Conservation (phyloP, 2,113 vertebrate species). For the Lepus europaeus region DNA sequence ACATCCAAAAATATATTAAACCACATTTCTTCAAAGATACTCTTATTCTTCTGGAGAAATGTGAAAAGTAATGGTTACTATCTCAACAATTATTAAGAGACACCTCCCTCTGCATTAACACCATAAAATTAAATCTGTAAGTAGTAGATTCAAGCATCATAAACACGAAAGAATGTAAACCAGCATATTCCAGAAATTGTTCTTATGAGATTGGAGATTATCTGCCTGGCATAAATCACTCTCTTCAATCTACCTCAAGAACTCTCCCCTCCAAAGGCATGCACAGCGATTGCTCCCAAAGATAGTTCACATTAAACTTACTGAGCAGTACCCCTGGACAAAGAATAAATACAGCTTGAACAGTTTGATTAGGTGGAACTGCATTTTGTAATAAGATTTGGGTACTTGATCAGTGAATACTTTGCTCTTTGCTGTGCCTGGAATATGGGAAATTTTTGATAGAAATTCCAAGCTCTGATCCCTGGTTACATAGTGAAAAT, state of each 20-base stretch:
- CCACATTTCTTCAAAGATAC: slow-evolving; percentile 31
- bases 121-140: slow-evolving; percentile 58
- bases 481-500: background rate
- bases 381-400: background rate
- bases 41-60: slow-evolving; percentile 17
- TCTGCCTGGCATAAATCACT: slow-evolving; percentile 19
- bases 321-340: slow-evolving; percentile 3
- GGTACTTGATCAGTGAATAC: background rate
- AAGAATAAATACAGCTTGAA: background rate
- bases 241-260: slow-evolving; percentile 9
- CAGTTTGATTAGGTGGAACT: background rate
- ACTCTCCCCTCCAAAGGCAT: background rate
- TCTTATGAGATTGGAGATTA: slow-evolving; percentile 49
- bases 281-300: background rate
- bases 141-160: slow-evolving; percentile 35
- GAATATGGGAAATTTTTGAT: background rate
- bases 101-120: slow-evolving; percentile 45
- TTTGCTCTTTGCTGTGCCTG: background rate
- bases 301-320: background rate
- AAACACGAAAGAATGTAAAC: slow-evolving; percentile 31
- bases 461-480: background rate
- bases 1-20: background rate
- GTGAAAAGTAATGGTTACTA: slow-evolving; percentile 60
- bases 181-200: slow-evolving; percentile 50
- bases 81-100: slow-evolving; percentile 66